phyloP scores from a whole-genome alignment of 1,140 invertebrate genomes.

The Papilio dardanus region DNA sequence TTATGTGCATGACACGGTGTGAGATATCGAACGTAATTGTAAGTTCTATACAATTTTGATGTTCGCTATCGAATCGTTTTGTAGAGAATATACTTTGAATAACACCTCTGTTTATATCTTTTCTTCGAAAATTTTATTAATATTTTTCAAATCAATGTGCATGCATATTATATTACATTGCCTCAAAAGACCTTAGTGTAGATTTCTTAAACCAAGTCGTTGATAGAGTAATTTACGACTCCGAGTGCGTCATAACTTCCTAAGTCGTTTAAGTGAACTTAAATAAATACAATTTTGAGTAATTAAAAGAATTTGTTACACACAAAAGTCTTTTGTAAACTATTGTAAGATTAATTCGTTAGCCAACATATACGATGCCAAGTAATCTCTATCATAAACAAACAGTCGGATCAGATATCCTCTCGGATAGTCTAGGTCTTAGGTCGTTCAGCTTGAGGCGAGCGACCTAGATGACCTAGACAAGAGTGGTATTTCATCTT shows the following conservation, averaged over 20 bases:
- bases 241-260: background rate
- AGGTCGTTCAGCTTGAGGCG: slow-evolving; percentile 22
- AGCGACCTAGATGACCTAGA: slow-evolving; percentile 32
- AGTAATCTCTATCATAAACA: slow-evolving; percentile 32
- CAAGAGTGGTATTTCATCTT: slow-evolving; percentile 13
- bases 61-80: too few species aligned
- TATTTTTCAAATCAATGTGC: background rate
- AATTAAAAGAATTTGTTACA: too few species aligned
- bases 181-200: background rate
- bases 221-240: background rate
- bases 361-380: slow-evolving; percentile 8
- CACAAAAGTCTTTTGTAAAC: background rate
- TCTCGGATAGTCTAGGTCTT: slow-evolving; percentile 33
- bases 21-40: too few species aligned
- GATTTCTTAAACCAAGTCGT: too few species aligned
- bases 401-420: slow-evolving; percentile 34
- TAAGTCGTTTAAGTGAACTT: too few species aligned
- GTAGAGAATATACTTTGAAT: too few species aligned
- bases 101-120: too few species aligned
- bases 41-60: too few species aligned
- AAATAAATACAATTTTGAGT: too few species aligned
- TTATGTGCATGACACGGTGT: too few species aligned
- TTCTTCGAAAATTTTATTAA: background rate
- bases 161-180: background rate
- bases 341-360: slow-evolving; percentile 13